Evolutionary conservation across 2,888 invertebrate genomes (phyloP), one percentile per base, ranked within the genome.

Genomic region (Anarsia innoxiella): DNA sequence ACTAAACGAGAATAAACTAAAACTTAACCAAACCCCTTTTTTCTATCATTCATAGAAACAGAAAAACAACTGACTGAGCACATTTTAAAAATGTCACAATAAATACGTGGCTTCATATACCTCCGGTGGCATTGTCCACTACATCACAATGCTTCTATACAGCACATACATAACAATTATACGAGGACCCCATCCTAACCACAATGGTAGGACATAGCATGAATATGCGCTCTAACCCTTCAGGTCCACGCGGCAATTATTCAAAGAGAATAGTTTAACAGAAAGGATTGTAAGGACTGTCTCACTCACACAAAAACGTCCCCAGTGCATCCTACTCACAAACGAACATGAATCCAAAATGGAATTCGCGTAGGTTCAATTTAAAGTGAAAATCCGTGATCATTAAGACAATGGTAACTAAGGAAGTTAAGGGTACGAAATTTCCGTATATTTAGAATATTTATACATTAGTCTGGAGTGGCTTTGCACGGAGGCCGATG

Each of bases 181-280:
- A 25, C 32, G n/a, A 44, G 8, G 48, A 42, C 57, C 58, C 58
- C 56, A 55, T 64, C 65, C 66, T 62, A 67, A 77, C 78, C 80
- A 72, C 79, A 76, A 71, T 71, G 65, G 59, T 59, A 68, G 75
- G 73, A 73, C 72, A 71, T 65, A 66, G 68, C 77, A 75, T 77
- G 80, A 82, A 80, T 77, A 80, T 64, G 66, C 75, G 71, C 61
- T 75, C 71, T 71, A 72, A 83, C 83, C 83, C 83, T 83, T 83
- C 84, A 78, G 68, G 80, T 82, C 83, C 85, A 80, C 61, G 75
- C 84, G 77, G 80, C 85, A 85, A 86, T 86, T 86, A 86, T 85
- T 86, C 85, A 86, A 83, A 85, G 74, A 84, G 85, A 84, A 84
- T 84, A 83, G 84, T 83, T 83, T 82, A 84, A 76, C 79, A 82